phyloP scores from a whole-genome alignment of 2,888 invertebrate genomes.

The Meloe dianella region DNA sequence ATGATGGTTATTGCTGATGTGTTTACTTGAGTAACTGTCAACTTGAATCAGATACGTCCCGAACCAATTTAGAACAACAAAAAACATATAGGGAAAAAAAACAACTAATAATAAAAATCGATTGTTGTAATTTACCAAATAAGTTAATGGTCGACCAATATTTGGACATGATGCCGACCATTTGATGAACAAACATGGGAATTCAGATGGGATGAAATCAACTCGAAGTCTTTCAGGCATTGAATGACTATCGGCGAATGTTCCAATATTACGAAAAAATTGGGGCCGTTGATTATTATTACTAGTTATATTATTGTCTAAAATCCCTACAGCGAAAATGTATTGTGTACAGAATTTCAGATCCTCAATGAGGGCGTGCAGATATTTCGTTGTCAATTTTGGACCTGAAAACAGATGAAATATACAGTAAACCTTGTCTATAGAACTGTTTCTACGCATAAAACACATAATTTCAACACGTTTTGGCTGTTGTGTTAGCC shows the following conservation, averaged over 20 bases:
- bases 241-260: conserved; percentile 41
- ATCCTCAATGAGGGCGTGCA: conserved; percentile 40
- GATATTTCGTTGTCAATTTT: conserved; percentile 43
- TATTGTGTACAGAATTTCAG: conserved; percentile 49
- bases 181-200: conserved; percentile 48
- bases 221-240: conserved; percentile 45
- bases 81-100: too few species aligned
- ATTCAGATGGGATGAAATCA: conserved; percentile 45
- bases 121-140: conserved; percentile 42
- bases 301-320: conserved; percentile 14
- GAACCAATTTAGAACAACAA: background rate
- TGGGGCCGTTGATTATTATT: conserved; percentile 11
- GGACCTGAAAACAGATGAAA: conserved; percentile 40
- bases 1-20: conserved; percentile 40
- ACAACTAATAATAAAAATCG: conserved; percentile 13
- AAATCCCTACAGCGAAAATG: conserved; percentile 37
- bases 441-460: too few species aligned
- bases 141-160: conserved; percentile 46
- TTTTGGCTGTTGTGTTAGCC: too few species aligned
- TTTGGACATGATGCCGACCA: conserved; percentile 51
- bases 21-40: conserved; percentile 42
- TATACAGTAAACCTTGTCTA: too few species aligned
- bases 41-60: conserved; percentile 30
- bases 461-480: too few species aligned
- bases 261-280: conserved; percentile 45